Percentiles rank a stretch among this genome's conserved stretches.
Evolutionary conservation across 2,888 invertebrate genomes (phyloP).

Genomic region (Lithophane ornitopus): DNA sequence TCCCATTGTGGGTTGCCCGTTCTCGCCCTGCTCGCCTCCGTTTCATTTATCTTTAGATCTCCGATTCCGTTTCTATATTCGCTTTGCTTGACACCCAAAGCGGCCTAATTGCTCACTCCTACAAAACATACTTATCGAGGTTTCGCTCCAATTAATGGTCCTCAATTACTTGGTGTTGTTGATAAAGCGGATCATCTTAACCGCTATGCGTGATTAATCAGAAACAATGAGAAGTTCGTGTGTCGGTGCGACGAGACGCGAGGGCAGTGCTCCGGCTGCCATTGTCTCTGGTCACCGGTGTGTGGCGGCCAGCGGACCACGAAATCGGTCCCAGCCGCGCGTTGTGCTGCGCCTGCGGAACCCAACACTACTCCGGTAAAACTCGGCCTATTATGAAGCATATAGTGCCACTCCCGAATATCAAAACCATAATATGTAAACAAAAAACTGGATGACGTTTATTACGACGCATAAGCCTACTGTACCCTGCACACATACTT

Average conservation of each 20-base stretch:
- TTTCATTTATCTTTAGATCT: slow-evolving; percentile 63
- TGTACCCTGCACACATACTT: not conserved
- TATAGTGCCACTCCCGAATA: slow-evolving; percentile 39
- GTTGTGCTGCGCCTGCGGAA: slow-evolving; percentile 66
- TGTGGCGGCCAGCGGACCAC: slow-evolving; percentile 87
- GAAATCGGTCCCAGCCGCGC: slow-evolving; percentile 86
- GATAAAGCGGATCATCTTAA: slow-evolving; percentile 69
- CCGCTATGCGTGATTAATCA: slow-evolving; percentile 80
- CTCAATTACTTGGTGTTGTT: slow-evolving; percentile 64
- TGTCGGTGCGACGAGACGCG: slow-evolving; percentile 74
- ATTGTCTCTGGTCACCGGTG: slow-evolving; percentile 87
- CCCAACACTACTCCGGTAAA: slow-evolving; percentile 45
- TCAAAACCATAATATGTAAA: not conserved
- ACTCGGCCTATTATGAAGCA: slow-evolving; percentile 44
- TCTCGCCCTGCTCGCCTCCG: slow-evolving; percentile 37
- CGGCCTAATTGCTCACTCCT: slow-evolving; percentile 54
- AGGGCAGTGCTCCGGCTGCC: slow-evolving; percentile 83
- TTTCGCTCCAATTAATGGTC: slow-evolving; percentile 63
- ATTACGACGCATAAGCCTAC: not conserved
- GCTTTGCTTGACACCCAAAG: slow-evolving; percentile 51
- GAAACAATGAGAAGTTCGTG: slow-evolving; percentile 80
- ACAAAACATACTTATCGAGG: slow-evolving; percentile 62
- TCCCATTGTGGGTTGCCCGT: slow-evolving; percentile 49
- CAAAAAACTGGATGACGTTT: not conserved
- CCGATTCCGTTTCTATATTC: slow-evolving; percentile 52